Evolutionary conservation across 1,140 invertebrate species (phyloP), one percentile per base, ranked within the genome.

Genomic region (Tetragonula clypearis): DNA sequence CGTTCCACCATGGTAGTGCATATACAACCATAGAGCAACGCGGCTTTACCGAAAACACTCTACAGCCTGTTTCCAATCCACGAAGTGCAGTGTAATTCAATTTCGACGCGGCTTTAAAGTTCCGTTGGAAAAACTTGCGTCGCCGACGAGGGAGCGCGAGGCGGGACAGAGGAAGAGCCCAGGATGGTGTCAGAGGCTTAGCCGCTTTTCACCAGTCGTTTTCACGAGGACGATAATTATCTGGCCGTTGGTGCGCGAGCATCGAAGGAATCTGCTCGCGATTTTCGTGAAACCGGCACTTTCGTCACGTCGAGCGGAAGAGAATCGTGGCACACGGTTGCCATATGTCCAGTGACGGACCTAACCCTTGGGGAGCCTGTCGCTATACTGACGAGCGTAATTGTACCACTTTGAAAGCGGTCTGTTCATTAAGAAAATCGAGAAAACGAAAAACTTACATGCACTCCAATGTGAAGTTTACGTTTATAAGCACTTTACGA

Each of bases 191-290:
- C 30, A 26, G 14, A 65, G n/a, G 58, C 21, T 65, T 41, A 78
- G 15, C 35, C 21, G 26, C 76, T 23, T 82, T 82, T 75, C 71
- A 82, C 56, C 11, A 3, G 68, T 30, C 19, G 26, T 35, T 78
- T 41, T 56, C 21, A 56, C 15, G n/a, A 53, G 19, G 35, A 9
- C 26, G 88, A 90, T 87, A 90, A 90, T 91, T 90, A 88, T 91
- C 85, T 88, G 84, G 15, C 66, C 68, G 66, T 85, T 87, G 76
- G 73, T 60, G 78, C 83, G 87, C 82, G 87, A 84, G 79, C n/a
- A 17, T 41, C 60, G 73, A 21, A 82, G 17, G 74, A 72, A 83
- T 83, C 68, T 66, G 53, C 21, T 35, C 26, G 65, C 4, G 87
- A 91, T 88, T 87, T 91, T 87, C 82, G 69, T 60, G 69, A 35